Conservation (phyloP, 1,140 invertebrate genomes). For the Hycleus phaleratus region DNA sequence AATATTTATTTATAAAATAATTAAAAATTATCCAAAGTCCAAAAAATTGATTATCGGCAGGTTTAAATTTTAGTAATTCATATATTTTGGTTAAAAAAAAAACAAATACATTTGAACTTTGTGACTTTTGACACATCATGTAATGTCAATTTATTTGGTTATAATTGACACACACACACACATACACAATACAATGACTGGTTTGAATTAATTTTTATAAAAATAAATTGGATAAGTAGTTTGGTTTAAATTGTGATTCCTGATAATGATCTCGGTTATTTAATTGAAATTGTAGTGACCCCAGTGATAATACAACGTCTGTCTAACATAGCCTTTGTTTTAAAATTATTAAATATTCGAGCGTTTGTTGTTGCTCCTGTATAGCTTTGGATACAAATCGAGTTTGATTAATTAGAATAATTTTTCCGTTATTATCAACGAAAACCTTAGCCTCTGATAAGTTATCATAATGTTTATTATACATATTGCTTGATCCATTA, state of each 20-base stretch:
- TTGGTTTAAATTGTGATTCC: conserved; percentile 12
- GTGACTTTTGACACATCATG: background rate
- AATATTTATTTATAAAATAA: too few relatives aligned
- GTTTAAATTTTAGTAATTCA: too few relatives aligned
- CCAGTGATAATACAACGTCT: conserved; percentile 1
- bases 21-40: too few relatives aligned
- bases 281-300: conserved; percentile 16
- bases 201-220: conserved; percentile 24
- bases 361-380: background rate
- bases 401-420: background rate
- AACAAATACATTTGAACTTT: background rate
- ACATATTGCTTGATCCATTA: background rate
- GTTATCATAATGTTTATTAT: conserved; percentile 5
- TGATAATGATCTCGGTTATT: conserved; percentile 17
- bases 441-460: conserved; percentile 1
- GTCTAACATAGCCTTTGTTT: too few relatives aligned
- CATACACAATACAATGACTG: background rate
- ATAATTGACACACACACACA: background rate
- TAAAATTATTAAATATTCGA: conserved; percentile 1
- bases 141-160: background rate
- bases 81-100: background rate
- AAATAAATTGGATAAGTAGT: conserved; percentile 32
- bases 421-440: background rate
- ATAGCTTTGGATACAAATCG: background rate
- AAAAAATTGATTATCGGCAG: too few relatives aligned